Conservation (phyloP, 2,797 vertebrate species). For the Leptodactylus fallax region DNA sequence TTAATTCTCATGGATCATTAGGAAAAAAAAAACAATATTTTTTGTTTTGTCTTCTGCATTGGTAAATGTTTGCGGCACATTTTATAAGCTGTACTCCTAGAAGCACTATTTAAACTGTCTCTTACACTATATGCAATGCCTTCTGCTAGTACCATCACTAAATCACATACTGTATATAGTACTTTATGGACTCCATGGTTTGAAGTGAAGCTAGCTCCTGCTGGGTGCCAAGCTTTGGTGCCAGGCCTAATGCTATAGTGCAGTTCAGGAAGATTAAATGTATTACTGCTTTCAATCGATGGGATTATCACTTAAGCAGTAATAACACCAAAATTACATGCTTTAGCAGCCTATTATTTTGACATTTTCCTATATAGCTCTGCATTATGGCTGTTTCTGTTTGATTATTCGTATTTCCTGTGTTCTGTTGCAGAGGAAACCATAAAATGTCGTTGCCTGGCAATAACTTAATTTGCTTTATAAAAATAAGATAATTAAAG, state of each 20-base stretch:
- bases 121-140: neutral
- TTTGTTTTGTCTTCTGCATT: neutral
- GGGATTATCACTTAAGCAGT: constrained; percentile 41
- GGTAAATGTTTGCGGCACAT: neutral
- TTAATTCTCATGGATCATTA: neutral
- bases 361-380: constrained; percentile 33
- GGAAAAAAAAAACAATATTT: neutral
- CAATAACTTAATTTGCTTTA: constrained; percentile 35
- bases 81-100: neutral
- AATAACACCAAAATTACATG: constrained; percentile 50
- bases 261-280: constrained; percentile 41
- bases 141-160: neutral
- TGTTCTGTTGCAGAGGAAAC: constrained; percentile 7
- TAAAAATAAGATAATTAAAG: constrained; percentile 23
- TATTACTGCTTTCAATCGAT: constrained; percentile 41
- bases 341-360: constrained; percentile 41
- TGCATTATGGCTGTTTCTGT: constrained; percentile 6
- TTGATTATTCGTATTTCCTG: constrained; percentile 43
- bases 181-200: neutral
- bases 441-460: constrained; percentile 24
- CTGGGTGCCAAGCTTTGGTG: constrained; percentile 14
- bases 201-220: constrained; percentile 3
- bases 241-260: constrained; percentile 30
- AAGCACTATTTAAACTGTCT: neutral
- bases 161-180: neutral